phyloP scores from a whole-genome alignment of 2,888 invertebrate genomes.

The Mimachlamys varia region DNA sequence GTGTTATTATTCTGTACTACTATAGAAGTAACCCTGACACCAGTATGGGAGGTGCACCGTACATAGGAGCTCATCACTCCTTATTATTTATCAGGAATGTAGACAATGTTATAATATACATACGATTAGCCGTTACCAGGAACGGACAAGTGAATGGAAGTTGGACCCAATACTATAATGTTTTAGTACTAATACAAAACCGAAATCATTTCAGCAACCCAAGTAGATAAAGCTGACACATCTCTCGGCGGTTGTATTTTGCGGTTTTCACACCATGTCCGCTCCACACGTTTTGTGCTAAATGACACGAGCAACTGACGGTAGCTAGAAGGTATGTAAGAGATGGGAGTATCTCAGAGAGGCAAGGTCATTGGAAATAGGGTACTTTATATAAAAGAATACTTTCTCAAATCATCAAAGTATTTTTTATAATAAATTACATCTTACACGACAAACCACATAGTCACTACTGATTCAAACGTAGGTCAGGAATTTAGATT shows the following conservation, averaged over 20 bases:
- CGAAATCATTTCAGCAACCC: neutral
- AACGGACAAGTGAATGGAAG: neutral
- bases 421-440: no score
- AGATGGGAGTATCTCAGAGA: neutral
- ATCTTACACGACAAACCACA: no score
- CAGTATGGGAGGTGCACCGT: neutral
- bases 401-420: no score
- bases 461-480: no score
- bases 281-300: slow-evolving; percentile 5
- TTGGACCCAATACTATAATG: neutral
- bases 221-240: neutral
- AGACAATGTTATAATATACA: neutral
- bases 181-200: neutral
- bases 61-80: neutral
- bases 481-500: no score
- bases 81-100: no score
- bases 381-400: no score
- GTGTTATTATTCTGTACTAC: neutral
- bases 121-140: neutral
- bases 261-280: neutral
- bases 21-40: neutral
- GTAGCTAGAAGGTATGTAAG: neutral
- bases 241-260: neutral
- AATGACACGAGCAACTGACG: slow-evolving; percentile 4
- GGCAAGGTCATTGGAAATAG: no score